Evolutionary conservation across 2,797 vertebrate species (phyloP).

Genomic region (Eurystomus glaucurus): DNA sequence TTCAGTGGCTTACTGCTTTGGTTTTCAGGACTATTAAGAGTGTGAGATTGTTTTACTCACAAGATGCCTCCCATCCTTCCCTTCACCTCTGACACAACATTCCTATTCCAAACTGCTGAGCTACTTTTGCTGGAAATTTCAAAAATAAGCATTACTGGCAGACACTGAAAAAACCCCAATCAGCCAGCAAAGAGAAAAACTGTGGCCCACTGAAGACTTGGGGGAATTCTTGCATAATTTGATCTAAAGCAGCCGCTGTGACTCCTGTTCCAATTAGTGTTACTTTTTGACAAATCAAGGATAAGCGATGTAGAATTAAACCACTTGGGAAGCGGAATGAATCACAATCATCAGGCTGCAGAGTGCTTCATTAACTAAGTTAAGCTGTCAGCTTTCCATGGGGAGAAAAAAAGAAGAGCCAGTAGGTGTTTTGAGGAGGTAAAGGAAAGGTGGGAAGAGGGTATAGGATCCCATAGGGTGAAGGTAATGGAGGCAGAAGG

Average conservation of each 20-base stretch:
- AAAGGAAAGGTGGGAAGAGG: neutral
- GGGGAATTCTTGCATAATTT: slow-evolving; percentile 6
- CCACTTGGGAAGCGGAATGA: slow-evolving; percentile 15
- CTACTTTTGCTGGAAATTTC: neutral
- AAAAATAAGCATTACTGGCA: neutral
- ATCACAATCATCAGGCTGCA: neutral
- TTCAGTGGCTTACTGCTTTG: neutral
- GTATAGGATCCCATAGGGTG: neutral
- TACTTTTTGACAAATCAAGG: neutral
- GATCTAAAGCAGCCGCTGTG: neutral
- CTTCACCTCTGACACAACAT: neutral
- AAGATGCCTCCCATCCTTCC: neutral
- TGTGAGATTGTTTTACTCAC: neutral
- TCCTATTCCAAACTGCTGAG: neutral
- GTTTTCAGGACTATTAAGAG: neutral
- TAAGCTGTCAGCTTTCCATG: neutral
- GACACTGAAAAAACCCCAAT: neutral
- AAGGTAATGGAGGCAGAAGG: neutral
- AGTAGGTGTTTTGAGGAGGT: neutral
- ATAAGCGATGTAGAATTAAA: neutral
- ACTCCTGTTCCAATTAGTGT: neutral
- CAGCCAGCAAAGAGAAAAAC: neutral
- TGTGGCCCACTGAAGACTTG: neutral
- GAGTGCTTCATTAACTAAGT: slow-evolving; percentile 13
- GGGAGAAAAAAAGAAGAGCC: neutral